phyloP scores from a whole-genome alignment of 2,797 vertebrate genomes.

The Naso thynnoides region DNA sequence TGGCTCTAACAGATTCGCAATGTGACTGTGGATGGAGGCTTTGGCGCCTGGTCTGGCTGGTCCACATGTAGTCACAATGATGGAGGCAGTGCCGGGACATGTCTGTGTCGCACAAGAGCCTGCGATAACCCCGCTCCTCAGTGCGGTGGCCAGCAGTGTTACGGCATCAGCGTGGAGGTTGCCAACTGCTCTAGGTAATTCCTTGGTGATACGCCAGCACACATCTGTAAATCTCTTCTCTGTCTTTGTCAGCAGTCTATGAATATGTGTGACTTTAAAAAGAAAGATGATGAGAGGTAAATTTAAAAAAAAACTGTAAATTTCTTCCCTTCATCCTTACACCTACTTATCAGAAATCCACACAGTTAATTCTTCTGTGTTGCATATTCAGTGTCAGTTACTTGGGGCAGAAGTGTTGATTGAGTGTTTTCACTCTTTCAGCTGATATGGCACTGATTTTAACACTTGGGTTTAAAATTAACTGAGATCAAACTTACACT shows the following conservation, averaged over 20 bases:
- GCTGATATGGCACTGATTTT: slow-evolving; percentile 20
- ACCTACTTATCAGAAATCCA: slow-evolving; percentile 10
- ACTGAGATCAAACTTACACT: slow-evolving; percentile 2
- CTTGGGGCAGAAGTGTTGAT: slow-evolving; percentile 54
- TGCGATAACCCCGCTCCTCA: slow-evolving; percentile 92
- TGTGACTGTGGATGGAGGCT: slow-evolving; percentile 93
- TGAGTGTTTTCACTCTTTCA: slow-evolving; percentile 11
- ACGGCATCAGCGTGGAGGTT: slow-evolving; percentile 92
- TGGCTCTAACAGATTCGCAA: slow-evolving; percentile 87
- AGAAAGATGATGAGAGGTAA: not conserved
- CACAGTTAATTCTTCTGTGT: not conserved
- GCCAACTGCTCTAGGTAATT: slow-evolving; percentile 95
- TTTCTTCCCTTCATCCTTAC: slow-evolving; percentile 7
- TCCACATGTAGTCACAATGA: slow-evolving; percentile 90
- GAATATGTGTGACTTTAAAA: not conserved
- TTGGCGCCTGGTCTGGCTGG: slow-evolving; percentile 92
- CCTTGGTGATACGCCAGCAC: not conserved
- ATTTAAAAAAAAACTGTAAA: not conserved
- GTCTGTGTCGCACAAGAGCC: slow-evolving; percentile 90
- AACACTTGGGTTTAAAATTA: slow-evolving; percentile 26
- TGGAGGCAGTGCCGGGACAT: slow-evolving; percentile 86
- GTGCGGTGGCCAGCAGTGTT: slow-evolving; percentile 92
- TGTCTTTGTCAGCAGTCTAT: not conserved
- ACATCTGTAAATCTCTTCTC: not conserved
- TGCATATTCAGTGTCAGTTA: slow-evolving; percentile 31